These are phyloP conservation scores for Nerophis ophidion DNA, from an alignment of 2,113 vertebrate genomes.

Conservation along the genomic window DNA sequence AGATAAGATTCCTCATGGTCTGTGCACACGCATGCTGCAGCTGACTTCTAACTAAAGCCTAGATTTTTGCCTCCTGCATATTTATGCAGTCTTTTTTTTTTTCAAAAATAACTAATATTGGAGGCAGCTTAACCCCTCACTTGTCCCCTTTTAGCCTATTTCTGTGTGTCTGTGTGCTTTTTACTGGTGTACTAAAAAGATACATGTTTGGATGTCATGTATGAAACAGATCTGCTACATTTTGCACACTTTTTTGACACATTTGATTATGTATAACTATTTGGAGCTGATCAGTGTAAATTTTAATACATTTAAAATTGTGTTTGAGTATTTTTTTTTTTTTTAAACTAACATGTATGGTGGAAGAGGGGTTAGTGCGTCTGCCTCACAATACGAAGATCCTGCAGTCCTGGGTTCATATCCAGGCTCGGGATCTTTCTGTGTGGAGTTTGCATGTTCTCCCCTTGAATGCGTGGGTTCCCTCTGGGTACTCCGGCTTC, in stretches of 20 bases:
- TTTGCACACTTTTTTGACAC: conserved; percentile 14
- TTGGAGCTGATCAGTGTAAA: neutral
- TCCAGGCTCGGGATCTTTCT: too few species aligned
- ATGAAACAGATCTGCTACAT: conserved; percentile 29
- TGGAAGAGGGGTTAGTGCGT: too few species aligned
- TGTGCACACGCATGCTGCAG: conserved; percentile 8
- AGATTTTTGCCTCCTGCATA: conserved; percentile 49
- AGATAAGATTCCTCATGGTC: conserved; percentile 4
- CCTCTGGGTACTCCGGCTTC: too few species aligned
- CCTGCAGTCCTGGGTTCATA: too few species aligned
- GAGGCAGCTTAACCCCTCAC: conserved; percentile 58
- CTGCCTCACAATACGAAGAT: too few species aligned
- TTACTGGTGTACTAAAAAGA: conserved; percentile 43
- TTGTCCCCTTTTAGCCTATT: conserved; percentile 50
- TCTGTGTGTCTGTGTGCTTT: conserved; percentile 42
- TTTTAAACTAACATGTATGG: too few species aligned
- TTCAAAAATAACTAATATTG: conserved; percentile 50
- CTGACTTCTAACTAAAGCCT: conserved; percentile 48
- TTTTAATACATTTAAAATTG: too few species aligned
- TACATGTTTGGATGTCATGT: conserved; percentile 50
- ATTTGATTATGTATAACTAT: conserved; percentile 14
- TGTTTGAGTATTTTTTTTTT: too few species aligned
- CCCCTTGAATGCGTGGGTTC: too few species aligned
- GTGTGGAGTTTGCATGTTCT: too few species aligned
- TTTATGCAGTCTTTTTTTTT: conserved; percentile 48